Percentiles rank a stretch among this genome's conserved stretches.
Evolutionary conservation across 1,140 invertebrate species (phyloP).

Genomic region (Trissolcus basalis): DNA sequence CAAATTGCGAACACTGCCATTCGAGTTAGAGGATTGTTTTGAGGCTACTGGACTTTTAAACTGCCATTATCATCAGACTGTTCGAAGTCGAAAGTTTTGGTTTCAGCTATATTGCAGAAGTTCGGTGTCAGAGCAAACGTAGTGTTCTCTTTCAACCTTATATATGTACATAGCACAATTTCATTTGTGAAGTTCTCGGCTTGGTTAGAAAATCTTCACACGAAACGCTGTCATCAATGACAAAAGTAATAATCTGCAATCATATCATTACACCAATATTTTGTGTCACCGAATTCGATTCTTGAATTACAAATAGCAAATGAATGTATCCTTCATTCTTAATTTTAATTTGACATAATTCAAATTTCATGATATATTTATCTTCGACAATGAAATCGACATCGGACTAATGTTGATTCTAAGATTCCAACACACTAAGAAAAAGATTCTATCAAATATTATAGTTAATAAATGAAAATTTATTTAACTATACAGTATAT

Average conservation of each 20-base stretch:
- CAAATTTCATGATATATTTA: no score
- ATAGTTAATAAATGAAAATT: no score
- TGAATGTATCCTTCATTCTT: no score
- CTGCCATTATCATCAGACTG: constrained; percentile 46
- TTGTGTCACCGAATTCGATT: no score
- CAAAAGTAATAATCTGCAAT: not conserved
- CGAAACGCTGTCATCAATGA: constrained; percentile 15
- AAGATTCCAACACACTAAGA: no score
- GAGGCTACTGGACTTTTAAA: constrained; percentile 43
- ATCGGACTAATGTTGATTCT: no score
- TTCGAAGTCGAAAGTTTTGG: constrained; percentile 53
- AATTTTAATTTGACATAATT: no score
- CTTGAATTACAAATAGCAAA: no score
- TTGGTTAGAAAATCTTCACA: constrained; percentile 25
- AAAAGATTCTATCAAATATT: no score
- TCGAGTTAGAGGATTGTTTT: constrained; percentile 49
- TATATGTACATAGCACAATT: constrained; percentile 20
- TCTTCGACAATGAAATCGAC: no score
- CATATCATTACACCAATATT: no score
- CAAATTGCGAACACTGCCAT: constrained; percentile 47
- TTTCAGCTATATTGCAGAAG: constrained; percentile 48
- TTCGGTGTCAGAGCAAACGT: constrained; percentile 17
- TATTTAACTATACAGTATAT: no score
- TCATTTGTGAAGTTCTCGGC: constrained; percentile 13
- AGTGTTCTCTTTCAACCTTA: constrained; percentile 8